A percentile compares a stretch with the other conserved stretches of the same genome.
These are phyloP conservation scores for Drosophila mulleri DNA, from an alignment of 2,888 invertebrate species.

Conservation along the genomic window DNA sequence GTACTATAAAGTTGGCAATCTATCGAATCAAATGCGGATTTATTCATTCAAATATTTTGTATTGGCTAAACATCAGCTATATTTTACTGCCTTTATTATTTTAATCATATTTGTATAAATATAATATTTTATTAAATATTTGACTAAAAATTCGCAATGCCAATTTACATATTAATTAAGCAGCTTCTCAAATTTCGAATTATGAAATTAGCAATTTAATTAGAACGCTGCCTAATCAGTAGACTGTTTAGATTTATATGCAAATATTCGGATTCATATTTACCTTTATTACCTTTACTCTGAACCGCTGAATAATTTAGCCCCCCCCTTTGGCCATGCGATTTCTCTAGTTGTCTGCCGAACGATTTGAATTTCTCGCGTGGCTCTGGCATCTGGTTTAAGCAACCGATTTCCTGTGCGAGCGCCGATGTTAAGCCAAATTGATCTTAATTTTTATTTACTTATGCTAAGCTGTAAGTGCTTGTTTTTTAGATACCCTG, in stretches of 20 bases:
- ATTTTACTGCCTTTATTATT: neutral
- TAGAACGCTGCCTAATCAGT: conserved; percentile 44
- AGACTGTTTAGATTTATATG: conserved; percentile 38
- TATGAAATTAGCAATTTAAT: conserved; percentile 43
- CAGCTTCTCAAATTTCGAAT: conserved; percentile 35
- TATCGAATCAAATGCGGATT: neutral
- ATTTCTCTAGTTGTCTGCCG: conserved; percentile 16
- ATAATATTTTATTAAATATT: neutral
- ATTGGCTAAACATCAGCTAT: neutral
- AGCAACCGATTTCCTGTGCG: conserved; percentile 42
- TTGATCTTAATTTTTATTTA: conserved; percentile 41
- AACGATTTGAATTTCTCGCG: conserved; percentile 30
- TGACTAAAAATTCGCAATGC: neutral
- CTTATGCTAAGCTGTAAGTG: neutral
- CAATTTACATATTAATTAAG: conserved; percentile 22
- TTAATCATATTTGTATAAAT: neutral
- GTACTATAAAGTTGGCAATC: neutral
- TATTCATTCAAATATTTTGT: neutral
- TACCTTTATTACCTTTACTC: conserved; percentile 7
- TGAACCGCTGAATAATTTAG: conserved; percentile 18
- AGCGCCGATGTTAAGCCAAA: conserved; percentile 21
- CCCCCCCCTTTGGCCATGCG: neutral
- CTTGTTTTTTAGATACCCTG: conserved; percentile 16
- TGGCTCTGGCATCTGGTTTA: conserved; percentile 16
- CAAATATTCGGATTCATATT: conserved; percentile 42